phyloP scores from a whole-genome alignment of 1,140 invertebrate genomes.

The Drosophila bocki region DNA sequence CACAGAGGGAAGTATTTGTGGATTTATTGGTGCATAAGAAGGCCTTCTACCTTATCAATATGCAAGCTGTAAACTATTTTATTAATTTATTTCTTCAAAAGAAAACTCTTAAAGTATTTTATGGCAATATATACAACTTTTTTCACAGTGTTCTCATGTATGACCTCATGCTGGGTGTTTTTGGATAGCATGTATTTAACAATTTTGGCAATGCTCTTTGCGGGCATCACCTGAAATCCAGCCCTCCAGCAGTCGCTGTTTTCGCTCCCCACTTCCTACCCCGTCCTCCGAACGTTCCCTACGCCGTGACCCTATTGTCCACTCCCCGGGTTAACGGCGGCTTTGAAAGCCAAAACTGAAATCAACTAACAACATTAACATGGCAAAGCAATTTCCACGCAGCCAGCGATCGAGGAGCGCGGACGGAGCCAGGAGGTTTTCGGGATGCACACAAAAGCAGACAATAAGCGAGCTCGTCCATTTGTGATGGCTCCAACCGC shows the following conservation, averaged over 20 bases:
- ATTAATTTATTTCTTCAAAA: not conserved
- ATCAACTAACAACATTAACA: constrained; percentile 84
- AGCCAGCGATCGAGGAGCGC: constrained; percentile 17
- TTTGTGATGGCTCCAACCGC: constrained; percentile 48
- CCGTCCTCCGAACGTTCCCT: too few species aligned
- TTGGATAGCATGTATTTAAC: constrained; percentile 56
- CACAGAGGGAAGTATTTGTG: not conserved
- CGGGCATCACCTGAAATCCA: constrained; percentile 75
- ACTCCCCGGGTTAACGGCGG: constrained; percentile 26
- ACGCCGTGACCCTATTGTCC: constrained; percentile 44
- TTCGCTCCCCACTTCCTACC: not conserved
- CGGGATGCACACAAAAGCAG: constrained; percentile 51
- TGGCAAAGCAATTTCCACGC: constrained; percentile 72
- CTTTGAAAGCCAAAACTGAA: constrained; percentile 79
- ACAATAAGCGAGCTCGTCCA: constrained; percentile 69
- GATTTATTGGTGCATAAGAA: too few species aligned
- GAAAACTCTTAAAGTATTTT: too few species aligned
- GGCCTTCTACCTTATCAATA: not conserved
- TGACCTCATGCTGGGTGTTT: constrained; percentile 19
- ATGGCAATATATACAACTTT: too few species aligned
- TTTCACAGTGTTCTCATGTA: constrained; percentile 26
- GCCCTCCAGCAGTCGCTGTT: constrained; percentile 9
- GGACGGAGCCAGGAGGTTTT: constrained; percentile 11
- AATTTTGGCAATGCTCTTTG: constrained; percentile 81
- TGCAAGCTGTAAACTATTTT: accelerated